phyloP scores from a whole-genome alignment of 2,888 invertebrate species.

The Onthophagus sagittarius region DNA sequence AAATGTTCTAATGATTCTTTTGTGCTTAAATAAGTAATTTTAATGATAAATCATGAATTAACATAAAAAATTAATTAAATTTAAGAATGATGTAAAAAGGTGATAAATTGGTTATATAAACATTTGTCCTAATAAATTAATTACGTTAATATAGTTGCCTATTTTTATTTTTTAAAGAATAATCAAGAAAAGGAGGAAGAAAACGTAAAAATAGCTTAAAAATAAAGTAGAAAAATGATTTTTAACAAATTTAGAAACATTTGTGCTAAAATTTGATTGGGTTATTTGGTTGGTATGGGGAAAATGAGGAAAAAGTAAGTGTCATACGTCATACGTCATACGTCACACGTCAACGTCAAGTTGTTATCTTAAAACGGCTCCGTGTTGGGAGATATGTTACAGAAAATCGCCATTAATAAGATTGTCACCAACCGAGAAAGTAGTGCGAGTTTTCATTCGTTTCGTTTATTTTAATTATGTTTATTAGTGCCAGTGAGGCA shows the following conservation, averaged over 20 bases:
- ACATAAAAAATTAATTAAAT: neutral
- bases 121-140: neutral
- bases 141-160: neutral
- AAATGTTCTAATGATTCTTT: no score
- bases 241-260: neutral
- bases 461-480: slow-evolving; percentile 47
- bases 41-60: no score
- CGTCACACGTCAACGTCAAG: slow-evolving; percentile 21
- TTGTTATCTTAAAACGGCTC: slow-evolving; percentile 7
- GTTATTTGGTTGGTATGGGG: slow-evolving; percentile 1
- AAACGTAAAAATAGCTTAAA: neutral
- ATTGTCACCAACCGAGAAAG: slow-evolving; percentile 21
- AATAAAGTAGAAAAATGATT: neutral
- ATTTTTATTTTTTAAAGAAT: neutral
- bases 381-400: slow-evolving; percentile 23
- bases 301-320: neutral
- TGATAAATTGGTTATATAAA: neutral
- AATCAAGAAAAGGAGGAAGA: neutral
- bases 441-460: slow-evolving; percentile 26
- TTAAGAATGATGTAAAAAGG: neutral
- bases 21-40: no score
- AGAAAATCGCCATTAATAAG: slow-evolving; percentile 28
- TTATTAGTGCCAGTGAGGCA: slow-evolving; percentile 48
- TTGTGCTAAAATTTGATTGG: neutral
- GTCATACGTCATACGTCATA: slow-evolving; percentile 20